phyloP scores from a whole-genome alignment of 35 echinoderm and acorn worm genomes.

The Strongylocentrotus purpuratus region DNA sequence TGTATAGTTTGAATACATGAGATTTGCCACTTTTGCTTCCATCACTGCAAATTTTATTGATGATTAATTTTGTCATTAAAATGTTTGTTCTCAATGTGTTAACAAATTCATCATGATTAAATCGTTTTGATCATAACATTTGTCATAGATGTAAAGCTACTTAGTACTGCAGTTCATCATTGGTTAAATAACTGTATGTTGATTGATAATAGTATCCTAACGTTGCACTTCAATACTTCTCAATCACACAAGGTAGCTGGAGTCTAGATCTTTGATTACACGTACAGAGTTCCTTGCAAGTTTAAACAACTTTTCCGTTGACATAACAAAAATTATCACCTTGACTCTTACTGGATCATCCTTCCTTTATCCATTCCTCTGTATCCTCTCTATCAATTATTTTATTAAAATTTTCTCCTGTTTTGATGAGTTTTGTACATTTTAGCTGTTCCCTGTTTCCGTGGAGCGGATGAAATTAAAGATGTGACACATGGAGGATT shows the following conservation, averaged over 20 bases:
- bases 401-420: neutral
- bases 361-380: neutral
- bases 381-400: neutral
- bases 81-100: no score
- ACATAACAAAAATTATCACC: neutral
- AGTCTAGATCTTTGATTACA: neutral
- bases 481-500: neutral
- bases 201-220: no score
- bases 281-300: neutral
- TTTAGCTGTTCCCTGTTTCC: neutral
- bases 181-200: no score
- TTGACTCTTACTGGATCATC: neutral
- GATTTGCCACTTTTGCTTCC: no score
- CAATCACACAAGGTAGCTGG: neutral
- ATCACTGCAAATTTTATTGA: no score
- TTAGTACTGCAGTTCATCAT: no score
- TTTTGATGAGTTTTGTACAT: neutral
- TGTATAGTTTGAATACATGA: no score
- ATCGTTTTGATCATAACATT: no score
- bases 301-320: neutral
- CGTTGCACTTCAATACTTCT: no score
- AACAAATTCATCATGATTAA: no score
- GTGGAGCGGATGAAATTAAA: neutral
- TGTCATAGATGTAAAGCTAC: no score
- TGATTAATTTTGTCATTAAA: no score